Evolutionary conservation across 2,113 vertebrate species (phyloP).

Genomic region (Rhineura floridana): DNA sequence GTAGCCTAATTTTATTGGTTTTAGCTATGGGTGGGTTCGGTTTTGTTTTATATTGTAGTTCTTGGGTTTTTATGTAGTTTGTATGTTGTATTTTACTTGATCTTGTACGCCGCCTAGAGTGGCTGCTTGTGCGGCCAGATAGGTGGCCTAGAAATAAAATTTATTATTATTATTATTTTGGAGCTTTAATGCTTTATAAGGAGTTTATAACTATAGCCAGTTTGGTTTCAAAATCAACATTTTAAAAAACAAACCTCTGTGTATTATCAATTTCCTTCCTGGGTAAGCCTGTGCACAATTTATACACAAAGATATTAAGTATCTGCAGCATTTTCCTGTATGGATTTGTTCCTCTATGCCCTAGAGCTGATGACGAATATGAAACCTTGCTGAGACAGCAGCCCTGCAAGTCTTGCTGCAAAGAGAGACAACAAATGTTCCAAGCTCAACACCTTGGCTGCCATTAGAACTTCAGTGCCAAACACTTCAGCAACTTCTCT

Average conservation of each 20-base stretch:
- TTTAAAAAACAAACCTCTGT: fast-evolving
- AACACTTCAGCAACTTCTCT: neutral
- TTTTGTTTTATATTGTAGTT: too few species aligned
- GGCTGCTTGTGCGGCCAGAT: too few species aligned
- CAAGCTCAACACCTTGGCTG: constrained; percentile 20
- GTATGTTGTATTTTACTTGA: too few species aligned
- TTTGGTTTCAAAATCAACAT: neutral
- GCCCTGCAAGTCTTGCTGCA: neutral
- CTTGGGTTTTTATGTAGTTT: too few species aligned
- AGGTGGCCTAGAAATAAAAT: too few species aligned
- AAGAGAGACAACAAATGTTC: neutral
- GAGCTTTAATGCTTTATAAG: neutral
- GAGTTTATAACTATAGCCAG: neutral
- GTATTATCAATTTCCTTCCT: constrained; percentile 50
- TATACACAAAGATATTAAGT: constrained; percentile 50
- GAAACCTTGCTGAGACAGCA: constrained; percentile 59
- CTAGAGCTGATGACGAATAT: constrained; percentile 5
- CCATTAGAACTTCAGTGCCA: neutral
- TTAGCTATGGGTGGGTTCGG: too few species aligned
- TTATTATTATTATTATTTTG: too few species aligned
- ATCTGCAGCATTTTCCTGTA: constrained; percentile 48
- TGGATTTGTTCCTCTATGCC: constrained; percentile 31
- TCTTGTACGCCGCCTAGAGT: too few species aligned
- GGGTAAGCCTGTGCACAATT: neutral
- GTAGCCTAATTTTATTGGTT: too few species aligned